Conservation (phyloP, 2,888 invertebrate species). For the Lochmaea crataegi region DNA sequence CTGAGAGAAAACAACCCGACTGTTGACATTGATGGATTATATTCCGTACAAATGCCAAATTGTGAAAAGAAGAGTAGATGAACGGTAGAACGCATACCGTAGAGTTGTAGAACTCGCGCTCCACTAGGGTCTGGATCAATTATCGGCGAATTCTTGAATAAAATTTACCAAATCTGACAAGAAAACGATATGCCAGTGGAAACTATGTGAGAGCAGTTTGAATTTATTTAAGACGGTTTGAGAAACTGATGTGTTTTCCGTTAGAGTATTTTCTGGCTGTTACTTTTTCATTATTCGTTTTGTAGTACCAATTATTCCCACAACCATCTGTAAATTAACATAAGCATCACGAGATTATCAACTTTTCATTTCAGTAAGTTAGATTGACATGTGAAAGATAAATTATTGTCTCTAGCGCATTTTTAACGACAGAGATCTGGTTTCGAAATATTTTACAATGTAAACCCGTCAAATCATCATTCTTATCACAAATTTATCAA, state of each 20-base stretch:
- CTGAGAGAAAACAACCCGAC: slow-evolving; percentile 67
- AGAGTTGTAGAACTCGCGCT: slow-evolving; percentile 60
- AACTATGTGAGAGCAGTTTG: slow-evolving; percentile 10
- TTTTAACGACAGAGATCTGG: slow-evolving; percentile 56
- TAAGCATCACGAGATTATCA: not conserved
- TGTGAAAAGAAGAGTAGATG: slow-evolving; percentile 67
- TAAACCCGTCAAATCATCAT: slow-evolving; percentile 56
- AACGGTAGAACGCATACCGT: slow-evolving; percentile 61
- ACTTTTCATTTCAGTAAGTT: slow-evolving; percentile 10
- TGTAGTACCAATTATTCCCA: not conserved
- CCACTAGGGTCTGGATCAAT: slow-evolving; percentile 62
- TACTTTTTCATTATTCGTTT: not conserved
- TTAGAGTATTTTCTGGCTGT: too few species aligned
- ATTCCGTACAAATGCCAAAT: slow-evolving; percentile 69
- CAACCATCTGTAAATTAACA: not conserved
- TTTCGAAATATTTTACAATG: slow-evolving; percentile 59
- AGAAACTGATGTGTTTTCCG: too few species aligned
- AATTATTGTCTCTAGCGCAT: slow-evolving; percentile 52
- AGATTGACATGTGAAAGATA: slow-evolving; percentile 45
- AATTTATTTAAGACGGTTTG: slow-evolving; percentile 1
- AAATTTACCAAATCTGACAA: slow-evolving; percentile 47
- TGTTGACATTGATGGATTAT: slow-evolving; percentile 68
- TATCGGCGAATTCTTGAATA: slow-evolving; percentile 56
- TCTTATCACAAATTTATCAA: slow-evolving; percentile 60
- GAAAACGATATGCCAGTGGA: slow-evolving; percentile 32